These are phyloP conservation scores for Cinclus mexicanus DNA, from an alignment of 2,113 vertebrate species.

Conservation along the genomic window DNA sequence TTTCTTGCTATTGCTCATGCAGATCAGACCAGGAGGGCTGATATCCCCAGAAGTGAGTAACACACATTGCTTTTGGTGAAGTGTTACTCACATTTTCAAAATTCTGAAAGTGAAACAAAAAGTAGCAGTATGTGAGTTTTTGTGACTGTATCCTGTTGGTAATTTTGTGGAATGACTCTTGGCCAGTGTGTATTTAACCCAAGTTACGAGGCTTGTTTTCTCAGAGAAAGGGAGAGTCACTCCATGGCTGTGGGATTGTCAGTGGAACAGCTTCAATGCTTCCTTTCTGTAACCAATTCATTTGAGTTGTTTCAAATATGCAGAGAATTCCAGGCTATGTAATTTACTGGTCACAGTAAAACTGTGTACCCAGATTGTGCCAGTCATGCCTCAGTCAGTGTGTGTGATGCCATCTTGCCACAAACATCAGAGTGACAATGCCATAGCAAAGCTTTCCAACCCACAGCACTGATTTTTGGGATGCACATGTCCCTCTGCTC, in stretches of 20 bases:
- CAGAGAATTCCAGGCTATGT: not conserved
- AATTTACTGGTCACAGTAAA: not conserved
- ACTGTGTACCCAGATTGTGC: not conserved
- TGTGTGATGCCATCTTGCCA: not conserved
- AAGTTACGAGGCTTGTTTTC: not conserved
- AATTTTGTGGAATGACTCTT: not conserved
- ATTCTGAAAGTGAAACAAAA: slow-evolving; percentile 43
- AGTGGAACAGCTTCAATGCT: not conserved
- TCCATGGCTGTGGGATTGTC: not conserved
- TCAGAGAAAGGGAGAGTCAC: not conserved
- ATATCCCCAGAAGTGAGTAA: not conserved
- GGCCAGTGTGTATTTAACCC: not conserved
- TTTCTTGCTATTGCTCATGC: not conserved
- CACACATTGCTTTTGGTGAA: not conserved
- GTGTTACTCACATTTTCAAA: not conserved
- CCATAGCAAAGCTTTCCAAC: not conserved
- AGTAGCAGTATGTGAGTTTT: not conserved
- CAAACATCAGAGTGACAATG: not conserved
- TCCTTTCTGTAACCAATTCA: not conserved
- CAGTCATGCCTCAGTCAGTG: not conserved
- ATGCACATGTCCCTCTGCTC: not conserved
- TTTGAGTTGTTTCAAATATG: not conserved
- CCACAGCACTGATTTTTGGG: accelerated
- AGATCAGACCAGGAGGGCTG: not conserved
- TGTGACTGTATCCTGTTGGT: not conserved